phyloP scores from a whole-genome alignment of 2,113 vertebrate species.

The Salvator merianae region DNA sequence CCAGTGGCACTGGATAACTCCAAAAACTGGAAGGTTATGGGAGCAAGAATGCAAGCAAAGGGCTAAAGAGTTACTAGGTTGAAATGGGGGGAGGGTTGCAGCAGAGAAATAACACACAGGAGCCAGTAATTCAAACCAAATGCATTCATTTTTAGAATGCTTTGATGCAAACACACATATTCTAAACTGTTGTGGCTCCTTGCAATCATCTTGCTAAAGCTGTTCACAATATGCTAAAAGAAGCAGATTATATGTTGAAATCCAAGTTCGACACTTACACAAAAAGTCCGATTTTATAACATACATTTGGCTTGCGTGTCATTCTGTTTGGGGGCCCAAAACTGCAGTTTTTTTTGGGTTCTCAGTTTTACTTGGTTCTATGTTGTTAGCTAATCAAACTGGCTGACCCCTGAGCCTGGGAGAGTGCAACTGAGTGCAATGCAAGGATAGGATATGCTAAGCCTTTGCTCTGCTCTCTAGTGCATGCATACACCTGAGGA shows the following conservation, averaged over 20 bases:
- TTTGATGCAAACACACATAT: neutral
- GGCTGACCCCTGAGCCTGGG: too few species aligned
- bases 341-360: too few species aligned
- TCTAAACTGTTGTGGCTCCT: neutral
- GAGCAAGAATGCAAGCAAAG: neutral
- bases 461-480: too few species aligned
- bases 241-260: neutral
- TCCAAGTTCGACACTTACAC: neutral
- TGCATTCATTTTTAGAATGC: neutral
- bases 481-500: too few species aligned
- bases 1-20: neutral
- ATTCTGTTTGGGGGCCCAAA: neutral
- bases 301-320: neutral
- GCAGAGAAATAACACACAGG: neutral
- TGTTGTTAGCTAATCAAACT: too few species aligned
- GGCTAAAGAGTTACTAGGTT: neutral
- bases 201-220: neutral
- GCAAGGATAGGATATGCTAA: too few species aligned
- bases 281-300: neutral
- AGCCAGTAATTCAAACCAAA: neutral
- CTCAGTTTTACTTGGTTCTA: too few species aligned
- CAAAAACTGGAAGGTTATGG: neutral
- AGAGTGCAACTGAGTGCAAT: too few species aligned
- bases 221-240: neutral
- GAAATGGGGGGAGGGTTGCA: neutral